Evolutionary conservation across 30 jellyfish, hydroid and myxozoan genomes (phyloP).

Genomic region (Cassiopea andromeda): DNA sequence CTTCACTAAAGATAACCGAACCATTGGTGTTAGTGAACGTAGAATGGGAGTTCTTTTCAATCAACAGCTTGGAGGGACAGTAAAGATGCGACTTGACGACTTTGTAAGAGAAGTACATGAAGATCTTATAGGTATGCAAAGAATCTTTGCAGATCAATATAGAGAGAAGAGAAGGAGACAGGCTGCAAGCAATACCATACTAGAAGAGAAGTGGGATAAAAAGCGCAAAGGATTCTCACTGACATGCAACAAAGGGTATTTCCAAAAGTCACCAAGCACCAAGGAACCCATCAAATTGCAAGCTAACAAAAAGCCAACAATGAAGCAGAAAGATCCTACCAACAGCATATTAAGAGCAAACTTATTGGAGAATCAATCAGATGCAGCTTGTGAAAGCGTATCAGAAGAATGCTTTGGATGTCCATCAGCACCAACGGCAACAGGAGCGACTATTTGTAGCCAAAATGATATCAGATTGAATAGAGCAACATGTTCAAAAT

Average conservation of each 20-base stretch:
- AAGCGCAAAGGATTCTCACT: conserved; percentile 28
- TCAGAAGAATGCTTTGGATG: background rate
- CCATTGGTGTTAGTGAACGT: conserved; percentile 36
- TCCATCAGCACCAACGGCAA: background rate
- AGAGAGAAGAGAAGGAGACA: background rate
- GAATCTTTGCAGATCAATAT: conserved; percentile 24
- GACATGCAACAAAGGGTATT: background rate
- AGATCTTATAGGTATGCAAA: conserved; percentile 42
- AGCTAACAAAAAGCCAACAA: background rate
- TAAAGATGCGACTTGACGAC: conserved; percentile 36
- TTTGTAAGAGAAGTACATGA: conserved; percentile 15
- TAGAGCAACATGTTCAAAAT: background rate
- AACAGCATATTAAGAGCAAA: background rate
- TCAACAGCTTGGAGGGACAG: conserved; percentile 13
- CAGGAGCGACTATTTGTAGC: background rate
- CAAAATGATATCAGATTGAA: background rate
- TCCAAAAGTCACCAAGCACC: background rate
- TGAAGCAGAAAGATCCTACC: background rate
- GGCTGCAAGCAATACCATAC: background rate
- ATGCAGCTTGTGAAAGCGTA: background rate
- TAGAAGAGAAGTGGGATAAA: conserved; percentile 56
- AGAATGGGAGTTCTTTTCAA: conserved; percentile 57
- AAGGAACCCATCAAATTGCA: background rate
- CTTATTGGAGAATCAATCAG: background rate
- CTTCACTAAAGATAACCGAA: conserved; percentile 13